A percentile compares a stretch with the other conserved stretches of the same genome.
Conservation (phyloP, 2,113 vertebrate species). For the Physeter macrocephalus region DNA sequence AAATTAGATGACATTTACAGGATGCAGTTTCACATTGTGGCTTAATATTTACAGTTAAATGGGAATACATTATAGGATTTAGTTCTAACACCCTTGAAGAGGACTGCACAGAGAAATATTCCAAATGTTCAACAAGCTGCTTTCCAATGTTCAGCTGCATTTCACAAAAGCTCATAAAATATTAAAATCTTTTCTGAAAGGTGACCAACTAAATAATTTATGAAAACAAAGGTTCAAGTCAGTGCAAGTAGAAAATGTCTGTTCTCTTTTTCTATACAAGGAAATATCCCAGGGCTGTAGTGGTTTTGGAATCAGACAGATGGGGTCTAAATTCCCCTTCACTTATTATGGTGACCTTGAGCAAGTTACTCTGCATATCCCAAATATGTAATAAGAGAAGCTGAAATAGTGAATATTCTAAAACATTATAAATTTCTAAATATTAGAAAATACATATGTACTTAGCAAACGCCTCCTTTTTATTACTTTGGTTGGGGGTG, state of each 20-base stretch:
- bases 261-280: background rate
- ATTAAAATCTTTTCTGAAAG: slow-evolving; percentile 39
- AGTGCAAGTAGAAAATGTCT: background rate
- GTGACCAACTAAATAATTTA: slow-evolving; percentile 31
- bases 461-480: background rate
- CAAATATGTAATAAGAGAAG: background rate
- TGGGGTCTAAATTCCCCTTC: background rate
- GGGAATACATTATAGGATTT: background rate
- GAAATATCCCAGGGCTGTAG: background rate
- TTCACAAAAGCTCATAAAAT: slow-evolving; percentile 41
- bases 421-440: background rate
- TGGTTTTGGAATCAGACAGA: background rate
- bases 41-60: slow-evolving; percentile 19
- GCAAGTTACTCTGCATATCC: background rate
- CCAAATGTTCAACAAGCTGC: background rate
- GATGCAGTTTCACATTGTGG: background rate
- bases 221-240: background rate
- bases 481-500: background rate
- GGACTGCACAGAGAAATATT: background rate
- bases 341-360: background rate
- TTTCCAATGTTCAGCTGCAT: background rate
- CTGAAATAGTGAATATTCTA: background rate
- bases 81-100: background rate
- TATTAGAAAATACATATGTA: background rate
- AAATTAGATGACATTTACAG: slow-evolving; percentile 3